phyloP scores from a whole-genome alignment of 2,113 vertebrate genomes.

The Neodon shergylaensis region DNA sequence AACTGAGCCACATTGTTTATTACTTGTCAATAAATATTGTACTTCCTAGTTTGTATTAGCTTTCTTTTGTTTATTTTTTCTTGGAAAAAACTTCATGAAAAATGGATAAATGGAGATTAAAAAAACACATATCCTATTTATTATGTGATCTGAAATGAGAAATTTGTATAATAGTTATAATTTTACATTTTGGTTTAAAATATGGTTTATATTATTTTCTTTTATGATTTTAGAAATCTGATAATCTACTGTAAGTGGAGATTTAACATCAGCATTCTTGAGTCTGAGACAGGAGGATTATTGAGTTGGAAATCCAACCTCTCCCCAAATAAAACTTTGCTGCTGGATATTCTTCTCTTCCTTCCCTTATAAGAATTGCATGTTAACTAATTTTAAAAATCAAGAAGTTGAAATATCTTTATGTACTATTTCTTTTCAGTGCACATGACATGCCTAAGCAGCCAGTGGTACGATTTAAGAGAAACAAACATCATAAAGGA shows the following conservation, averaged over 20 bases:
- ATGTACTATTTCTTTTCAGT: conserved; percentile 80
- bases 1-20: not conserved
- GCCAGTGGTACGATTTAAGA: conserved; percentile 94
- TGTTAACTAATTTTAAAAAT: conserved; percentile 40
- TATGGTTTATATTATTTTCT: conserved; percentile 46
- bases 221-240: conserved; percentile 37
- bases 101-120: not conserved
- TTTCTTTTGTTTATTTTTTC: not conserved
- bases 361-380: not conserved
- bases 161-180: conserved; percentile 37
- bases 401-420: conserved; percentile 52
- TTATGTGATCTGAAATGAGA: conserved; percentile 52
- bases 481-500: conserved; percentile 99
- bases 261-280: not conserved
- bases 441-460: conserved; percentile 87
- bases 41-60: conserved; percentile 39
- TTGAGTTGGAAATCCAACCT: not conserved
- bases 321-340: not conserved
- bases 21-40: conserved; percentile 9
- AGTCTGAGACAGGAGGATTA: not conserved
- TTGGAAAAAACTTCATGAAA: conserved; percentile 24
- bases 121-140: not conserved
- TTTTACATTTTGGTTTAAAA: conserved; percentile 47
- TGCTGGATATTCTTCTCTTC: not conserved
- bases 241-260: not conserved